Evolutionary conservation across 2,888 invertebrate species (phyloP), one percentile per base, ranked within the genome.

Genomic region (Ferdinandea cuprea): DNA sequence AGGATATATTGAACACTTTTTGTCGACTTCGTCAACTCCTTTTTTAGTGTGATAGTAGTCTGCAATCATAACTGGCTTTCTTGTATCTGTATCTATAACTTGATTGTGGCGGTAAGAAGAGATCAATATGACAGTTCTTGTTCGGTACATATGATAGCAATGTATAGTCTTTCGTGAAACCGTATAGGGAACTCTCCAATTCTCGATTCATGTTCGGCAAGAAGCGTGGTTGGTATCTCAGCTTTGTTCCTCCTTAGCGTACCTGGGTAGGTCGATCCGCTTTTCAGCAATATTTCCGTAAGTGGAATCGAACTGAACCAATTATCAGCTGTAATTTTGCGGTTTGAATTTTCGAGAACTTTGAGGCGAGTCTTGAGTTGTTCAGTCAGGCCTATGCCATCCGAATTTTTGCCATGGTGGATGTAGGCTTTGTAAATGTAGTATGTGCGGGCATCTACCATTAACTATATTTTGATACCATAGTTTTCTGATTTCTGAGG

Each of bases 341-440:
- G n/a, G n/a, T n/a, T n/a, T 63, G 56, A 56, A 28, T 52, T 52
- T 81, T 85, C 85, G 52, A 85, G 46, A 25, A 71, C 37, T 78
- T 78, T 83, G 44, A n/a, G n/a, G 52, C 71, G 68, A 85, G 77
- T 42, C 79, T 44, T 42, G 85, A 52, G 35, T 68, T 59, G 52
- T 61, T 77, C 66, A 76, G 44, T 85, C 40, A 85, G 32, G 28
- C 72, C 79, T 63, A 66, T 59, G 21, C 78, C 81, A 46, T 85
- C 85, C 17, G 79, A 76, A 71, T 84, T 66, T 77, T 85, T 84
- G 21, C 85, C 84, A 71, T 44, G 61, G 52, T 85, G 85, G 17
- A 85, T 78, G 40, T 68, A 61, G 13, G 69, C 54, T 37, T 77
- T 68, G 9, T 52, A 32, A 30, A 61, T 35, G 35, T 76, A 76